These are phyloP conservation scores for Homarus americanus DNA, from an alignment of 1,140 invertebrate genomes.

Conservation along the genomic window DNA sequence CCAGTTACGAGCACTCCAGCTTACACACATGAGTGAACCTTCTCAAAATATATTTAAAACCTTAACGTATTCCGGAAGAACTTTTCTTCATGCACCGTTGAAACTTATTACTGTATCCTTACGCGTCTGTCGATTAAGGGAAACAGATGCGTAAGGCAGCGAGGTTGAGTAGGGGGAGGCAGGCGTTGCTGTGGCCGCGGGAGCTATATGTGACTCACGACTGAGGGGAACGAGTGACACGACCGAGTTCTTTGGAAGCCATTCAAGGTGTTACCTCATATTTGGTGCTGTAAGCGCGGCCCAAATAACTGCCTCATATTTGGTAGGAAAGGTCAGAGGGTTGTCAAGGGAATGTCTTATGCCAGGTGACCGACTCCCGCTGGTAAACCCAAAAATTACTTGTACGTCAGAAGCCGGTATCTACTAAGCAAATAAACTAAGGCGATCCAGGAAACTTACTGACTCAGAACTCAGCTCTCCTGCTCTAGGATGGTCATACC, in stretches of 20 bases:
- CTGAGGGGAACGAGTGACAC: background rate
- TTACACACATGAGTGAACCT: background rate
- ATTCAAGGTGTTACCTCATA: conserved; percentile 33
- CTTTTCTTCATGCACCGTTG: too few species aligned
- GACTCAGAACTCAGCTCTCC: background rate
- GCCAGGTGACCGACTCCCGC: background rate
- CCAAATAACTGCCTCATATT: conserved; percentile 17
- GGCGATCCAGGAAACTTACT: background rate
- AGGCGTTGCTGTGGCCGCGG: background rate
- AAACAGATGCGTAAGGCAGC: background rate
- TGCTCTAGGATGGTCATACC: background rate
- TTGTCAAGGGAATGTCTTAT: conserved; percentile 30
- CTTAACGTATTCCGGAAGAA: too few species aligned
- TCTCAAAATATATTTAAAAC: too few species aligned
- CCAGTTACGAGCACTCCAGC: background rate
- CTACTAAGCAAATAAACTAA: background rate
- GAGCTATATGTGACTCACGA: background rate
- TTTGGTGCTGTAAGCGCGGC: background rate
- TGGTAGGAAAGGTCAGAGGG: background rate
- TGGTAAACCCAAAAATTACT: background rate
- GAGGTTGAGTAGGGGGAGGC: background rate
- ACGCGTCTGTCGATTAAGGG: too few species aligned
- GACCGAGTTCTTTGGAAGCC: conserved; percentile 15
- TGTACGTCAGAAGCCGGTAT: background rate
- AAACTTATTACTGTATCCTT: too few species aligned